Conservation (phyloP, 2,113 vertebrate genomes). For the Rhagologus leucostigma region DNA sequence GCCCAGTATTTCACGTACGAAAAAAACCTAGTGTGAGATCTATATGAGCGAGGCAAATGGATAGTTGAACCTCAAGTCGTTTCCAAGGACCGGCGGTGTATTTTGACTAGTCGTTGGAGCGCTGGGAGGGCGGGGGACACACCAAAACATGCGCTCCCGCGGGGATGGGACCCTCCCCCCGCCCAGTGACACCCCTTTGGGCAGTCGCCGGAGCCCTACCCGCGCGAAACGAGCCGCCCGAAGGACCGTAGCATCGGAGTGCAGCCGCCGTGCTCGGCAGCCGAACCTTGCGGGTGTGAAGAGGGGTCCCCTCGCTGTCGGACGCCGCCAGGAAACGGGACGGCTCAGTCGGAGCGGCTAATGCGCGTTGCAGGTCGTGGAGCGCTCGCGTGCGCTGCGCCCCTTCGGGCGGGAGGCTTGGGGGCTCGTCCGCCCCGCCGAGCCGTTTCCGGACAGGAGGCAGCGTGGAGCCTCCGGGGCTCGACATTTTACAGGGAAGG, state of each 20-base stretch:
- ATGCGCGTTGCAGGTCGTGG: neutral
- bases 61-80: neutral
- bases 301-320: neutral
- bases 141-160: neutral
- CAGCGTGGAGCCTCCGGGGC: neutral
- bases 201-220: too few species aligned
- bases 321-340: neutral
- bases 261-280: neutral
- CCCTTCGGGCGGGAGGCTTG: neutral
- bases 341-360: neutral
- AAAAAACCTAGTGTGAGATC: conserved; percentile 1
- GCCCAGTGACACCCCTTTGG: too few species aligned
- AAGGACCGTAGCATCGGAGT: neutral
- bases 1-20: conserved; percentile 14
- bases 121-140: neutral
- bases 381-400: neutral
- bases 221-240: neutral
- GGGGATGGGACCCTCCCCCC: accelerated
- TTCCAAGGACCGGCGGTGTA: neutral
- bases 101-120: neutral
- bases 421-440: neutral
- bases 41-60: neutral
- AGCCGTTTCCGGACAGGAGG: neutral
- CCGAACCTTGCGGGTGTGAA: accelerated
- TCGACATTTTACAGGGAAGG: neutral